phyloP scores from a whole-genome alignment of 2,113 vertebrate species.

The Chloropsis cyanopogon region DNA sequence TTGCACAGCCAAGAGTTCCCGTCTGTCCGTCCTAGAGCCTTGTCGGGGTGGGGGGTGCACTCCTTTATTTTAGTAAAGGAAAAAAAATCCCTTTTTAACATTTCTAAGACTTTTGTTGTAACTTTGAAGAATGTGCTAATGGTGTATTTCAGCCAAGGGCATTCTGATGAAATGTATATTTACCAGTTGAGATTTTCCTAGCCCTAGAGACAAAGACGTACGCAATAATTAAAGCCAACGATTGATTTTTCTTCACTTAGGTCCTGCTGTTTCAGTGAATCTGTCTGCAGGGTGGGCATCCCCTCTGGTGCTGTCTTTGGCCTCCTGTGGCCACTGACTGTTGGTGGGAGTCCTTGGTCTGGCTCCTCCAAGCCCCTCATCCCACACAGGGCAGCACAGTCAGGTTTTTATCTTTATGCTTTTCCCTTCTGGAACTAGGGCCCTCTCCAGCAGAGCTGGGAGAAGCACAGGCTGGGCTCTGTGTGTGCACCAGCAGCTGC shows the following conservation, averaged over 20 bases:
- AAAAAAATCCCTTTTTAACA: slow-evolving; percentile 63
- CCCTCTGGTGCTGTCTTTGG: not conserved
- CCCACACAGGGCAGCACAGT: not conserved
- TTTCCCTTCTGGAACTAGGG: not conserved
- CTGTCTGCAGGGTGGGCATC: not conserved
- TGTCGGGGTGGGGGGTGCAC: slow-evolving; percentile 49
- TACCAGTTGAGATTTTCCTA: slow-evolving; percentile 69
- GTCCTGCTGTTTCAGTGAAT: slow-evolving; percentile 60
- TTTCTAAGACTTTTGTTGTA: slow-evolving; percentile 71
- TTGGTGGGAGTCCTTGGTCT: not conserved
- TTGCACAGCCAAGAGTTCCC: slow-evolving; percentile 58
- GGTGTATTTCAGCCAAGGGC: slow-evolving; percentile 66
- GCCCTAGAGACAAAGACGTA: slow-evolving; percentile 42
- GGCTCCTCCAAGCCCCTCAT: accelerated
- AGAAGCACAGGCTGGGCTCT: not conserved
- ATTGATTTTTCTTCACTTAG: slow-evolving; percentile 68
- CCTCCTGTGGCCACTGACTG: not conserved
- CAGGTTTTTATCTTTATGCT: not conserved
- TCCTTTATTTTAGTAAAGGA: slow-evolving; percentile 72
- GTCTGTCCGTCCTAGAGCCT: slow-evolving; percentile 63
- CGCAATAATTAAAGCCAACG: slow-evolving; percentile 66
- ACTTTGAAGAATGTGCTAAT: slow-evolving; percentile 71
- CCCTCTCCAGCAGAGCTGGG: not conserved
- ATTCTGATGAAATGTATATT: slow-evolving; percentile 71
- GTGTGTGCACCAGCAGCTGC: not conserved